Evolutionary conservation across 2,888 invertebrate species (phyloP), one percentile per base, ranked within the genome.

Genomic region (Drosophila atroscutellata): DNA sequence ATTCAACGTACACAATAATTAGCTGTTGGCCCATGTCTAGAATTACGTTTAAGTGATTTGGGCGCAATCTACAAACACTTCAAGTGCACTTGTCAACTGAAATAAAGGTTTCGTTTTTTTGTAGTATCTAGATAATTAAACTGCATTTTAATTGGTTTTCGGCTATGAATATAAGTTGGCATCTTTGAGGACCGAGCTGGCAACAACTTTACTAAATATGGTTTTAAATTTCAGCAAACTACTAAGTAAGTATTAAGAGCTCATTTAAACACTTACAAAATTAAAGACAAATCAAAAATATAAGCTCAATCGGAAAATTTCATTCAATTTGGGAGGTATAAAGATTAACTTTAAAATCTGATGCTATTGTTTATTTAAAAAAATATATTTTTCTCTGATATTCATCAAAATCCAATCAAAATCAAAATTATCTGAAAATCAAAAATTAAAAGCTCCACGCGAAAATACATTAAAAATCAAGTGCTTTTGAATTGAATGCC

Each of bases 401-500:
- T 24, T 45, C 7, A 3, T 24, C 15, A 32, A 32, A 32, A 32
- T 32, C 32, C 0, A 32, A 32, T 24, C 1, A 24, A 3, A 32
- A 32, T 24, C 1, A 24, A 45, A 45, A 45, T 24, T 2, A 24
- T 24, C 8, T 20, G 13, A 6, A 20, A 42, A 9, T 49, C 1
- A 9, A 28, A 28, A 50, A 11, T 28, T 1, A n/a, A 11, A 6
- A n/a, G 50, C 5, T 11, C 7, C 11, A 6, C 9, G 2, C 9
- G 6, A 11, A 50, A n/a, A 6, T 13, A 6, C 13, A 50, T n/a
- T 51, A 51, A 70, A 83, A 60, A 66, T 50, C 37, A 57, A 69
- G 34, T 49, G 34, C 32, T 57, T 65, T 30, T 32, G 30, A 72
- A 76, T 81, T 78, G 80, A 82, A 80, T 82, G 87, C 85, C 75